Base-by-base conservation (phyloP, 2,888 invertebrate species). In the Diarsia mendica region DNA sequence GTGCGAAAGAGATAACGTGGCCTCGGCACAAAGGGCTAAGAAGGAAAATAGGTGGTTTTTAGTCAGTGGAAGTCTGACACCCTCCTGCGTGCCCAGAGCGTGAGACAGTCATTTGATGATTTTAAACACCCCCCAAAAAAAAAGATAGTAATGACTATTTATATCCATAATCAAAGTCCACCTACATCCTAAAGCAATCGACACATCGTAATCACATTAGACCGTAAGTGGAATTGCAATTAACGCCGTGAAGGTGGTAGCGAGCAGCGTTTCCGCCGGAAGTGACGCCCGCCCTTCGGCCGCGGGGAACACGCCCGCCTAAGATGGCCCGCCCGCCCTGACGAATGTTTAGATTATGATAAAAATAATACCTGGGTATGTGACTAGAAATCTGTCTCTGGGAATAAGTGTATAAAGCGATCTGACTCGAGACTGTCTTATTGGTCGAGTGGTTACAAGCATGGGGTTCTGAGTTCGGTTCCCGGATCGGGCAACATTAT, bases 251-350 rank as follows among this genome's bases (percentile, higher is more conserved):
- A 75, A 88, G 85, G 86, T 85, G 86, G 85, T 83, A 90, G 91
- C 84, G 88, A 87, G 87, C 89, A 89, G 86, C 89, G 89, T 91
- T 92, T 94, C 95, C 95, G 90, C 85, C 92, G 95, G 95, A 93
- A 83, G 86, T 78, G 89, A 84, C 89, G 86, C 91, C 92, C 93
- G 92, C 92, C 92, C 90, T 90, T 87, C 92, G 88, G 92, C 89
- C 92, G 89, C 93, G 87, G 85, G 86, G 87, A 89, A 83, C 88
- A 90, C 90, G 89, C 91, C 91, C 88, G 89, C 81, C 76, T 82
- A 87, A 88, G 87, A 87, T 78, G 77, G 72, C 72, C 80, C 83
- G 75, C 85, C 88, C 86, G 80, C 85, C 88, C 86, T 74, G 65
- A 55, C 5, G 11, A 33, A 39, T 44, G 10, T 33, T 44, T 53